Base-by-base conservation (phyloP, 2,888 invertebrate genomes). In the Standfussiana lucernea region DNA sequence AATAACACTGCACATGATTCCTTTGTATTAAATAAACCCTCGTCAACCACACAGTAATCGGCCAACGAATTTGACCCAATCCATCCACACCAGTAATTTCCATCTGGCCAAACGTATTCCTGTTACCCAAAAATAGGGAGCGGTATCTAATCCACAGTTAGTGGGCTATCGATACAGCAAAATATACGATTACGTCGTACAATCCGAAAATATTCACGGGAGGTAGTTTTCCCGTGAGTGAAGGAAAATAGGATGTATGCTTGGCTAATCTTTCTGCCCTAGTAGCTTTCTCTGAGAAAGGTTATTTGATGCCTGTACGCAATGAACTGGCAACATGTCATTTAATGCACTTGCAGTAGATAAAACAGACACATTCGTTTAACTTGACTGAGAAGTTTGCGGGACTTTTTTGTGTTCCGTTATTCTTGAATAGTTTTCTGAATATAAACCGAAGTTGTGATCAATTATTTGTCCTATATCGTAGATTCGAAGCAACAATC, bases 191-290 rank as follows among this genome's bases (percentile, higher is more conserved):
- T 79, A 80, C 72, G 71, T 50, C 84, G 18, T n/a, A n/a, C n/a
- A 75, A 75, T 71, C 77, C 67, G 62, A 79, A 84, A 78, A 85
- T 77, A 80, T 74, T 83, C 81, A 82, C 75, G 40, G 35, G 35
- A 67, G 53, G 66, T 74, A 80, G 81, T 77, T 81, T 86, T 88
- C 65, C 83, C 83, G 74, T 68, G 59, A 83, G 78, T 83, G 72
- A 76, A 83, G 68, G 83, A 82, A 88, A 87, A 88, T 80, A 80
- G 80, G 83, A 87, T 87, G 76, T 79, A 85, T 88, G 89, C 80
- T 82, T 80, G 87, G 83, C 69, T 88, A 88, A 88, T 88, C 89
- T 87, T 88, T 88, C 83, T 87, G 62, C 85, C 66, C 89, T 83
- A 83, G 73, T 87, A 79, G 77, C 37, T 83, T 85, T 74, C 76